Evolutionary conservation across 2,113 vertebrate species (phyloP).

Genomic region (Corydoras maculifer): DNA sequence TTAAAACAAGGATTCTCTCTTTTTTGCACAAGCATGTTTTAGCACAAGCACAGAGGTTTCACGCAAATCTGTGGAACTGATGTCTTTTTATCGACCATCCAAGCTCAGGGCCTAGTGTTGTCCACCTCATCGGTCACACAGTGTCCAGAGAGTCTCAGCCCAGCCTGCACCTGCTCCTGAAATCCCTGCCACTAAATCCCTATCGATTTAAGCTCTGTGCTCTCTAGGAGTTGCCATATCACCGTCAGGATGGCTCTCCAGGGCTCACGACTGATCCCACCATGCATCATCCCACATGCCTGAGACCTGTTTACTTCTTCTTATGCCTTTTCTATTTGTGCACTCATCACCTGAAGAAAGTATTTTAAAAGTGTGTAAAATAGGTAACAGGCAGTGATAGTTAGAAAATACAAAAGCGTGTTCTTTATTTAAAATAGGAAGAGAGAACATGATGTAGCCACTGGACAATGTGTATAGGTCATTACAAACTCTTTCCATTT

Average conservation of each 20-base stretch:
- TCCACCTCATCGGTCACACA: conserved; percentile 60
- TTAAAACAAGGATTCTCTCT: conserved; percentile 3
- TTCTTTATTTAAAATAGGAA: too few relatives aligned
- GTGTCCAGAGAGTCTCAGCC: conserved; percentile 48
- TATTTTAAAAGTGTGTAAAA: too few relatives aligned
- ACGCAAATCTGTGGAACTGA: conserved; percentile 64
- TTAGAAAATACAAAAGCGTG: too few relatives aligned
- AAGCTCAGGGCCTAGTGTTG: conserved; percentile 50
- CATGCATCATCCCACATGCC: conserved; percentile 56
- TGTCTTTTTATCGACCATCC: conserved; percentile 60
- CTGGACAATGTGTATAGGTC: too few relatives aligned
- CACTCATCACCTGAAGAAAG: conserved; percentile 1
- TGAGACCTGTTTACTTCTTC: conserved; percentile 52
- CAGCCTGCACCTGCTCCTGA: conserved; percentile 32
- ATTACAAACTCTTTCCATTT: too few relatives aligned
- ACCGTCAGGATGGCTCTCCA: conserved; percentile 48
- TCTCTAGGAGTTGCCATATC: conserved; percentile 42
- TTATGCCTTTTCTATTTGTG: conserved; percentile 13
- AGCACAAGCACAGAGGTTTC: conserved; percentile 46
- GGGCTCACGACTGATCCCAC: conserved; percentile 58
- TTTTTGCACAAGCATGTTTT: conserved; percentile 49
- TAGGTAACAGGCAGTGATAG: too few relatives aligned
- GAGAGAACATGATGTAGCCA: too few relatives aligned
- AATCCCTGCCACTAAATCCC: conserved; percentile 52
- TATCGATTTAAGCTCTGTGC: conserved; percentile 57